These are phyloP conservation scores for Aptenodytes forsteri DNA, from an alignment of 2,113 vertebrate species.

Conservation along the genomic window DNA sequence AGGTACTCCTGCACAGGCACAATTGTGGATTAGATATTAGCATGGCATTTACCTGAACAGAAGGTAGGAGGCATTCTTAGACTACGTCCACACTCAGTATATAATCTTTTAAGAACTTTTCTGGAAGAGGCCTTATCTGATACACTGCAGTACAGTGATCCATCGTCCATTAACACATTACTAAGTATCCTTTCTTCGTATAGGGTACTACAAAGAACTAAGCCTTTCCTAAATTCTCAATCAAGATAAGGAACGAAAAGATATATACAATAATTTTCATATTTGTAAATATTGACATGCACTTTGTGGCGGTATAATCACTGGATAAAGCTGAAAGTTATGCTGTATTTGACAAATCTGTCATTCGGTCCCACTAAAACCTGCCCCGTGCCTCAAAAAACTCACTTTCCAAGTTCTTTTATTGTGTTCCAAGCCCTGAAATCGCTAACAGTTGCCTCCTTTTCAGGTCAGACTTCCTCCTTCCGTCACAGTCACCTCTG, in stretches of 20 bases:
- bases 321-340: background rate
- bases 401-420: background rate
- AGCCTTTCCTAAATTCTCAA: background rate
- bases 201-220: background rate
- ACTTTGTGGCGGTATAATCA: background rate
- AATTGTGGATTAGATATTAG: background rate
- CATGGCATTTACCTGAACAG: background rate
- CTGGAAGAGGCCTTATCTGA: background rate
- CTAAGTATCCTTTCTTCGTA: background rate
- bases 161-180: background rate
- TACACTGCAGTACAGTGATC: background rate
- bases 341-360: background rate
- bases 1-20: constrained; percentile 70
- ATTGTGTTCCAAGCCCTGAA: background rate
- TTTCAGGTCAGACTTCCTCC: background rate
- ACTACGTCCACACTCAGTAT: background rate
- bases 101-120: background rate
- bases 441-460: background rate
- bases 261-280: background rate
- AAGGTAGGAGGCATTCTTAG: background rate
- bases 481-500: background rate
- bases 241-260: background rate
- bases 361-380: background rate
- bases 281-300: background rate
- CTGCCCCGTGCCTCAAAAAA: background rate